Base-by-base conservation (phyloP, 2,113 vertebrate species). In the Scophthalmus maximus region DNA sequence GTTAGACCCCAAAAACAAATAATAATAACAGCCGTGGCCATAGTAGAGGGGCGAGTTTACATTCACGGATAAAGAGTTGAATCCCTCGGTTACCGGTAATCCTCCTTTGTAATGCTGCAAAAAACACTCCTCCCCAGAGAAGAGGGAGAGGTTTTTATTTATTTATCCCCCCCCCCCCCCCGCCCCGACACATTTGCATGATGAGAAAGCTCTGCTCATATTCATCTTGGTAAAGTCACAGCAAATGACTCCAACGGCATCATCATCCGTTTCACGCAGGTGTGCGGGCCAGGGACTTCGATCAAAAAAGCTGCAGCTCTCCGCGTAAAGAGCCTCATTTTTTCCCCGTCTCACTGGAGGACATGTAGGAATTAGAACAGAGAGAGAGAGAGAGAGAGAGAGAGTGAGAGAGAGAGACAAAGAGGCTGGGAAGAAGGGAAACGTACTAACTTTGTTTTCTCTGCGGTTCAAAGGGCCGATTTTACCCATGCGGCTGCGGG, bases 261-360 rank as follows among this genome's bases (percentile, higher is more conserved):
- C 94, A 95, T 95, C 95, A 96, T 97, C 95, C 93, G 92, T 98
- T 96, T 96, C 93, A 93, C 90, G 91, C 94, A 95, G 96, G 94
- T 97, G 94, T 96, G 93, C 91, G 92, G 92, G 74, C 91, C 87
- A 85, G 87, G 89, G 93, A 95, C 89, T 96, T 96, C 96, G 93
- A 94, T 96, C 95, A 96, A 95, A 96, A 84, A 87, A 92, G 88
- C 92, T 86, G 92, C 94, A 87, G 93, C 93, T 95, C 91, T 78
- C 82, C 88, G 91, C 76, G 82, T 79, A 92, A 73, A 75, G 75
- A 70, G 92, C 91, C 90, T 95, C 94, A 95, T 94, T 95, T 96
- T 95, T 97, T 95, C 94, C n/a, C 90, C 83, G 90, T 92, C 80
- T 84, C 83, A 90, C 85, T 92, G 91, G 94, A 91, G 92, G 94